phyloP scores from a whole-genome alignment of 2,888 invertebrate species.

The Agrotis exclamationis region DNA sequence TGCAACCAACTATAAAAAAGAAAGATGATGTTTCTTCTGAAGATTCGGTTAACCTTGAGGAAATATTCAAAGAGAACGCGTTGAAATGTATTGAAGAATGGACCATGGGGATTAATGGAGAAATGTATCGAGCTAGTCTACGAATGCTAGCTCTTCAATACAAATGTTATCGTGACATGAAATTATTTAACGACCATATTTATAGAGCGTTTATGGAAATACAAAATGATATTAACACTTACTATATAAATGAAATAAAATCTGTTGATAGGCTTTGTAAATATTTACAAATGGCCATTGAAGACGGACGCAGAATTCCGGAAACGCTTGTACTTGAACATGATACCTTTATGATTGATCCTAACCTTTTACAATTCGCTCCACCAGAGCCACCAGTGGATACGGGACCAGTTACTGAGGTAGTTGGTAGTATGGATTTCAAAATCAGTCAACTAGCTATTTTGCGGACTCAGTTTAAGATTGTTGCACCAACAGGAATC shows the following conservation, averaged over 20 bases:
- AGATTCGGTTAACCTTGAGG: constrained; percentile 77
- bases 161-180: constrained; percentile 84
- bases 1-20: constrained; percentile 76
- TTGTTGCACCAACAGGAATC: constrained; percentile 85
- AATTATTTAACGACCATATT: constrained; percentile 84
- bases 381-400: constrained; percentile 64
- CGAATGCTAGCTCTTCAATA: constrained; percentile 83
- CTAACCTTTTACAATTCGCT: constrained; percentile 83
- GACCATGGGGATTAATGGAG: constrained; percentile 90
- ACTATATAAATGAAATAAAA: constrained; percentile 85
- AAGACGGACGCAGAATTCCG: constrained; percentile 85
- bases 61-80: constrained; percentile 82
- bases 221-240: constrained; percentile 84
- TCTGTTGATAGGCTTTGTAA: constrained; percentile 89
- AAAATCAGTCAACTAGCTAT: constrained; percentile 82
- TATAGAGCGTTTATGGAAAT: constrained; percentile 85
- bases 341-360: constrained; percentile 88
- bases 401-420: constrained; percentile 68
- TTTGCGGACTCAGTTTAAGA: constrained; percentile 81
- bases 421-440: constrained; percentile 75
- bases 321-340: constrained; percentile 87
- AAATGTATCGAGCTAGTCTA: constrained; percentile 87
- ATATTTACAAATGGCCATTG: constrained; percentile 89
- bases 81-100: constrained; percentile 91
- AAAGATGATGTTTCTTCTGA: constrained; percentile 78